These are phyloP conservation scores for Troides oblongomaculatus DNA, from an alignment of 2,888 invertebrate genomes.

Conservation along the genomic window DNA sequence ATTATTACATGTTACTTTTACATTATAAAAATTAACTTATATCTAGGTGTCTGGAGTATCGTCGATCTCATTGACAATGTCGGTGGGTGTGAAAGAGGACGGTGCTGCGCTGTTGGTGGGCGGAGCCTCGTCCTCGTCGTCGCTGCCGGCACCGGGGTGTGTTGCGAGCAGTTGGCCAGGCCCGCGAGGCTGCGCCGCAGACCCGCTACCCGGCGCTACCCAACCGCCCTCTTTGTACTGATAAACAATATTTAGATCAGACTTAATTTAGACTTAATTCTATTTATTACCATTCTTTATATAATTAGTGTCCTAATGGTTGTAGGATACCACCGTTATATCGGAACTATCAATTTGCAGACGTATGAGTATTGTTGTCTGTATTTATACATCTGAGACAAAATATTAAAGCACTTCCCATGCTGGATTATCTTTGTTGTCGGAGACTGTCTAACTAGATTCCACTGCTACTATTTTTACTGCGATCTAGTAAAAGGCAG, in stretches of 20 bases:
- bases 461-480: too few relatives aligned
- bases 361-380: too few relatives aligned
- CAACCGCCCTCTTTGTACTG: conserved; percentile 68
- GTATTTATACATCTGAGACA: too few relatives aligned
- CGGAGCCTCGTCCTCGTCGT: conserved; percentile 81
- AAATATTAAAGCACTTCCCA: too few relatives aligned
- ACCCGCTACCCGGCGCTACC: conserved; percentile 80
- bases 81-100: conserved; percentile 58
- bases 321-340: too few relatives aligned
- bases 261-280: too few relatives aligned
- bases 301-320: too few relatives aligned
- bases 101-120: conserved; percentile 61
- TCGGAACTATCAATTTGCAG: too few relatives aligned
- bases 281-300: too few relatives aligned
- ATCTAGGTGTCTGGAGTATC: conserved; percentile 42
- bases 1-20: neutral
- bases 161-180: conserved; percentile 81
- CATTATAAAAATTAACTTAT: neutral
- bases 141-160: conserved; percentile 84
- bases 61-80: conserved; percentile 78
- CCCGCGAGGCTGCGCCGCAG: conserved; percentile 66
- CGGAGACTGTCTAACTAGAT: too few relatives aligned
- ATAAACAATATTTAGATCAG: neutral
- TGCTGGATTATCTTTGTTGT: too few relatives aligned
- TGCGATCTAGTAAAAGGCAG: too few relatives aligned